A percentile compares a stretch with the other conserved stretches of the same genome.
Conservation (phyloP, 2,888 invertebrate genomes). For the Drosophila ezoana region DNA sequence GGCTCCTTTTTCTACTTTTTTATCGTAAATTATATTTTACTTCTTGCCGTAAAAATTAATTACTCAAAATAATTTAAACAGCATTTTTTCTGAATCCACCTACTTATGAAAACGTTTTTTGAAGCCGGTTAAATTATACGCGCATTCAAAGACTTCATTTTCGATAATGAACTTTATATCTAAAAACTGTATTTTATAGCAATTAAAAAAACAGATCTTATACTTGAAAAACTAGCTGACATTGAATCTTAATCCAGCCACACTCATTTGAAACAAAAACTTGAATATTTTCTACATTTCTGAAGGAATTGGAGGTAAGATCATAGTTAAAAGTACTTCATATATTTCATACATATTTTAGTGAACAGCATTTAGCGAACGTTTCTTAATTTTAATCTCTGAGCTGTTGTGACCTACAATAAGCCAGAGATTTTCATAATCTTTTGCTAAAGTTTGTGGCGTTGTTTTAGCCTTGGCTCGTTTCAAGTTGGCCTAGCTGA, state of each 20-base stretch:
- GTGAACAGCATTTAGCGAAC: neutral
- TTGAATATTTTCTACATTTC: neutral
- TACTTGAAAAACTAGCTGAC: too few relatives aligned
- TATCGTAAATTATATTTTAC: too few relatives aligned
- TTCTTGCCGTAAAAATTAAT: too few relatives aligned
- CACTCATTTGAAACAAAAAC: neutral
- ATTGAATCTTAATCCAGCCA: too few relatives aligned
- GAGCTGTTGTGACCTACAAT: slow-evolving; percentile 33
- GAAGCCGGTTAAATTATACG: too few relatives aligned
- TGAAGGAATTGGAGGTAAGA: neutral
- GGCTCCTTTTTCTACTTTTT: too few relatives aligned
- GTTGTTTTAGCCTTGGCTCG: slow-evolving; percentile 41
- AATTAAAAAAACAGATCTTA: neutral
- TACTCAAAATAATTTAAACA: too few relatives aligned
- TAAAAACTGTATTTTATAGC: too few relatives aligned
- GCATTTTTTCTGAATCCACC: too few relatives aligned
- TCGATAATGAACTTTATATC: too few relatives aligned
- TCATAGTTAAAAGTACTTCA: neutral
- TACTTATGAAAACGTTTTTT: too few relatives aligned
- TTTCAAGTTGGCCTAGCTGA: slow-evolving; percentile 28
- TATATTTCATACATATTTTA: neutral
- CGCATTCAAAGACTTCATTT: too few relatives aligned
- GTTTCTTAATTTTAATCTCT: neutral
- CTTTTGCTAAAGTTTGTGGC: slow-evolving; percentile 8
- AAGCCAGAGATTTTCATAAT: slow-evolving; percentile 32